Percentiles rank a stretch among this genome's conserved stretches.
phyloP scores from a whole-genome alignment of 2,888 invertebrate genomes.

The Drymonia ruficornis region DNA sequence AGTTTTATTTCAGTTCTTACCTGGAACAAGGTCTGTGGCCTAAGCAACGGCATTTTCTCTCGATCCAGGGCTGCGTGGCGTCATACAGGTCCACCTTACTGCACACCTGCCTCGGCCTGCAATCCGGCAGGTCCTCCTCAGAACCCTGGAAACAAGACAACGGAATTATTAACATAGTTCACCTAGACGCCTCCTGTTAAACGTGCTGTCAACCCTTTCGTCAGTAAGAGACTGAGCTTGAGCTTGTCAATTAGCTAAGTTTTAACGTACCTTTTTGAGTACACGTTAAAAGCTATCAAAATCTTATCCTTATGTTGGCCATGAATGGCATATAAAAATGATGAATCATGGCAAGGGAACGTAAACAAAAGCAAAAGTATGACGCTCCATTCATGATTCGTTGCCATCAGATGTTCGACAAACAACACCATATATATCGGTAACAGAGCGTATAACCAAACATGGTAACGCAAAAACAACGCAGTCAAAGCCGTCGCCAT shows the following conservation, averaged over 20 bases:
- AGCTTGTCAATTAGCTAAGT: no score
- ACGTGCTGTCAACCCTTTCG: no score
- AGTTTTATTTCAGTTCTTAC: conserved; percentile 70
- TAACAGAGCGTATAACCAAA: conserved; percentile 3
- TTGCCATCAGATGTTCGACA: background rate
- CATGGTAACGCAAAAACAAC: conserved; percentile 19
- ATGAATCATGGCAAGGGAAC: background rate
- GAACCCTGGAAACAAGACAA: conserved; percentile 85
- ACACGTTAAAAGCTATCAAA: background rate
- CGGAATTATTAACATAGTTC: conserved; percentile 9
- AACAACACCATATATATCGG: background rate
- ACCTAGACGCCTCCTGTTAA: no score
- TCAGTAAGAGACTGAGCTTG: no score
- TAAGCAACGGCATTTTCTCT: conserved; percentile 93
- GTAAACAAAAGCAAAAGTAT: conserved; percentile 1
- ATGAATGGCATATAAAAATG: no score
- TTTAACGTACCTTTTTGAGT: no score
- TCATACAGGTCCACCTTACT: conserved; percentile 95
- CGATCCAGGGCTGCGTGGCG: conserved; percentile 91
- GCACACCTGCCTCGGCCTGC: conserved; percentile 91
- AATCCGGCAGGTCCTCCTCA: conserved; percentile 92
- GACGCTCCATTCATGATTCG: background rate
- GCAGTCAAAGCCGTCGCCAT: conserved; percentile 16
- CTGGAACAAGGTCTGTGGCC: conserved; percentile 88
- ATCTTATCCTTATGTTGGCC: no score